Percentiles rank a stretch among this genome's conserved stretches.
Conservation (phyloP, 2,888 invertebrate genomes). For the Rambutsinella grinnellia region DNA sequence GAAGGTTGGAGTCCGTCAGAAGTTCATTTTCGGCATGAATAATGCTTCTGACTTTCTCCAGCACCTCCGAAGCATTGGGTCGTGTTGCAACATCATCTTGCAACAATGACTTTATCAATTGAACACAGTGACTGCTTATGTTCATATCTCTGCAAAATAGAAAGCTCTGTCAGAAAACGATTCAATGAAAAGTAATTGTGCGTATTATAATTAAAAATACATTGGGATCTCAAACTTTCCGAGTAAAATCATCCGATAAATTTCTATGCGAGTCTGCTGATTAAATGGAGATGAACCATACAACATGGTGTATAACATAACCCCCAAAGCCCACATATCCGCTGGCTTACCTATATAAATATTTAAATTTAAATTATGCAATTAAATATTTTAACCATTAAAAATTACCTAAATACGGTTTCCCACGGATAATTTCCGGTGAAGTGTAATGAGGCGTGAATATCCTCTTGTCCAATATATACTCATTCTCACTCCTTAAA, state of each 20-base stretch:
- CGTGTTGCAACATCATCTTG: slow-evolving; percentile 79
- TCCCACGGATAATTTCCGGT: slow-evolving; percentile 82
- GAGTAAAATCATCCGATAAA: slow-evolving; percentile 82
- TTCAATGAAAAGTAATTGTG: background rate
- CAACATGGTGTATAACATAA: slow-evolving; percentile 83
- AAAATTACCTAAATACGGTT: slow-evolving; percentile 78
- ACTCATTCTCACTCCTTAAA: slow-evolving; percentile 79
- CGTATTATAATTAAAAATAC: slow-evolving; percentile 70
- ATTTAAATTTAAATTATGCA: too few species aligned
- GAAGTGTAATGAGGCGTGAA: slow-evolving; percentile 86
- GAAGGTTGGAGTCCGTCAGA: slow-evolving; percentile 65
- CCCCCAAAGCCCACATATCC: slow-evolving; percentile 87
- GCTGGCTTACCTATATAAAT: slow-evolving; percentile 75
- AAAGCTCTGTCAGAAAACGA: slow-evolving; percentile 16
- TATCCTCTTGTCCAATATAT: slow-evolving; percentile 82
- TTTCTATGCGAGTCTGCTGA: slow-evolving; percentile 79
- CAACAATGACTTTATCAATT: slow-evolving; percentile 77
- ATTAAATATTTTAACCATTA: too few species aligned
- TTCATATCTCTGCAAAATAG: slow-evolving; percentile 71
- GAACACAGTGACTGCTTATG: slow-evolving; percentile 77
- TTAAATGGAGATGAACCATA: slow-evolving; percentile 87
- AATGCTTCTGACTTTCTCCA: slow-evolving; percentile 75
- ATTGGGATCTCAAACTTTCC: slow-evolving; percentile 81
- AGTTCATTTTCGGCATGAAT: slow-evolving; percentile 68
- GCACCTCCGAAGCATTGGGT: slow-evolving; percentile 77